Evolutionary conservation across 2,888 invertebrate species (phyloP).

Genomic region (Cylindroiulus punctatus): DNA sequence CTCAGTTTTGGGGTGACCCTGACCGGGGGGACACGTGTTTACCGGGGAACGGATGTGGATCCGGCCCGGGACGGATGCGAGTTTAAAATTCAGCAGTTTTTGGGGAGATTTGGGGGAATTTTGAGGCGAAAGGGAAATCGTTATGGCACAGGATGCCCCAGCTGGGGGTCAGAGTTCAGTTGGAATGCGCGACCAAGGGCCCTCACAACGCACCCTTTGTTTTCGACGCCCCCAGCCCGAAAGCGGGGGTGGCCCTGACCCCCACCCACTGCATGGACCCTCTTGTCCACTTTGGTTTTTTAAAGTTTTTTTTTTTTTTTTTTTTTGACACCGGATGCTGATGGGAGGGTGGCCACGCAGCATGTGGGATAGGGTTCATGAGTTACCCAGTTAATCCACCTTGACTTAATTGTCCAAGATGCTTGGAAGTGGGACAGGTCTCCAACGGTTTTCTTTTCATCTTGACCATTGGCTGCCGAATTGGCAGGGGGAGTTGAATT

Average conservation of each 20-base stretch:
- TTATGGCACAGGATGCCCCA: background rate
- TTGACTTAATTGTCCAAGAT: background rate
- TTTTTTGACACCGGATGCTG: background rate
- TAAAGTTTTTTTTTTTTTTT: background rate
- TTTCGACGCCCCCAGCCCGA: background rate
- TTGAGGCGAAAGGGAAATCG: background rate
- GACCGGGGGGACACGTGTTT: background rate
- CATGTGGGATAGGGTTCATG: constrained; percentile 42
- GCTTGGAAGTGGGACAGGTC: no score
- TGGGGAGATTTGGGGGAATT: background rate
- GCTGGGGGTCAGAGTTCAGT: constrained; percentile 9
- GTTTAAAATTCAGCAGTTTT: background rate
- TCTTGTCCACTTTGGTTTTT: background rate
- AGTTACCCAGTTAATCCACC: background rate
- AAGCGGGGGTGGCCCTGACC: background rate
- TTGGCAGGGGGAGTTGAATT: no score
- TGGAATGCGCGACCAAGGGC: background rate
- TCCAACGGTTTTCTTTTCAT: no score
- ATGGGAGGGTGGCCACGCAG: background rate
- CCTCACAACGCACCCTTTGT: constrained; percentile 29
- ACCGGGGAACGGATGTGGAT: background rate
- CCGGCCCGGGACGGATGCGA: background rate
- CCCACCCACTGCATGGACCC: background rate
- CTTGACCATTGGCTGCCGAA: no score
- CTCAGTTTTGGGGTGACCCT: background rate